phyloP scores from a whole-genome alignment of 2,113 vertebrate species.

The Rhea pennata region DNA sequence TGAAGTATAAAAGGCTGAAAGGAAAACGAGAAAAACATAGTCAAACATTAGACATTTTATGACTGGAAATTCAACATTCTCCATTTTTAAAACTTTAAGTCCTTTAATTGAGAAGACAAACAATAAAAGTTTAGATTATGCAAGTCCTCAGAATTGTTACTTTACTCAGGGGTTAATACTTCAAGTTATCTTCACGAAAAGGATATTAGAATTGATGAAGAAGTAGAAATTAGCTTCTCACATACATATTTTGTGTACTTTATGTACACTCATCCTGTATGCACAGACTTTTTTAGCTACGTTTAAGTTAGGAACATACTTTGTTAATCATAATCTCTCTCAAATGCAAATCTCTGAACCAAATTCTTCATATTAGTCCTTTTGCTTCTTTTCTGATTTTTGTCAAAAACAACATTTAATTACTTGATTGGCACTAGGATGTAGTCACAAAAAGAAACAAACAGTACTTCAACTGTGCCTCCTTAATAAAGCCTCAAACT shows the following conservation, averaged over 20 bases:
- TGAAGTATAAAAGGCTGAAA: slow-evolving; percentile 44
- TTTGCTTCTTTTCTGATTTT: neutral
- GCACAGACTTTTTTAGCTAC: neutral
- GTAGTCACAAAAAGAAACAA: slow-evolving; percentile 23
- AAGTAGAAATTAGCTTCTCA: neutral
- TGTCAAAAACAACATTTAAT: neutral
- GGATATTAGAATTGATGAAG: neutral
- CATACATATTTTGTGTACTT: neutral
- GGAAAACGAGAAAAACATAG: neutral
- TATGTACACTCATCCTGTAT: neutral
- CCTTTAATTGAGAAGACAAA: neutral
- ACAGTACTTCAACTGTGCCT: neutral
- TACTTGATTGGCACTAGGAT: neutral
- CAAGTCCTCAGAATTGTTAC: neutral
- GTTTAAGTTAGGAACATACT: neutral
- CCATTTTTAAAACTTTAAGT: neutral
- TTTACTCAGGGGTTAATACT: neutral
- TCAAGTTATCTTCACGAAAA: neutral
- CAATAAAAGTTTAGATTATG: neutral
- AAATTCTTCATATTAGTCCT: neutral
- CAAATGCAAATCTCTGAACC: neutral
- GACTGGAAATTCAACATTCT: neutral
- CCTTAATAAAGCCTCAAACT: neutral
- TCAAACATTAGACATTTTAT: neutral
- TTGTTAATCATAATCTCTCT: neutral